These are phyloP conservation scores for Cyanoramphus novaezelandiae DNA, from an alignment of 2,113 vertebrate genomes.

Conservation along the genomic window DNA sequence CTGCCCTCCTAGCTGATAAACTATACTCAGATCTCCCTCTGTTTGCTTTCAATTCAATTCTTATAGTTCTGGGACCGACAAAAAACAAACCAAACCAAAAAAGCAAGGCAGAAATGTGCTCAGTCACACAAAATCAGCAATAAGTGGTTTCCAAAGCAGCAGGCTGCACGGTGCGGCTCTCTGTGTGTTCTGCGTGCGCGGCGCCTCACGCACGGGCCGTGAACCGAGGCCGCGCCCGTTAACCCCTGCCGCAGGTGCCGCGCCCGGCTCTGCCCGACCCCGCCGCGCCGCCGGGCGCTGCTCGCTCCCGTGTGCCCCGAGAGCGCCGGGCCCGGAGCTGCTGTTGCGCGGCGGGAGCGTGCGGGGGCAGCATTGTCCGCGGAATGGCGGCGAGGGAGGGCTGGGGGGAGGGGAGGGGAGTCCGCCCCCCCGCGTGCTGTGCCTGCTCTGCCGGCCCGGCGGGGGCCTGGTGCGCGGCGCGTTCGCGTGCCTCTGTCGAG, in stretches of 20 bases:
- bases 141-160: background rate
- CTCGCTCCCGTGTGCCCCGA: background rate
- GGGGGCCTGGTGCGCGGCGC: too few species aligned
- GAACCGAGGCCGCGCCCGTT: fast-evolving
- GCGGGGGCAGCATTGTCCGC: slow-evolving; percentile 62
- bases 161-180: background rate
- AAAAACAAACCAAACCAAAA: background rate
- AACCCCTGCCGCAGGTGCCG: fast-evolving
- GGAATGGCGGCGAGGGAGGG: background rate
- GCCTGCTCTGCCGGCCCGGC: background rate
- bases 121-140: background rate
- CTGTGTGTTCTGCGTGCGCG: fast-evolving
- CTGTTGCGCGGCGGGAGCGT: background rate
- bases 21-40: too few species aligned
- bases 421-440: too few species aligned
- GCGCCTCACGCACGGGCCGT: fast-evolving
- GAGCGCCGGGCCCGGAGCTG: background rate
- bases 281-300: fast-evolving
- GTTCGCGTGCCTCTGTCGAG: background rate
- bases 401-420: background rate
- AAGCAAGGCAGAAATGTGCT: background rate
- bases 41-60: background rate
- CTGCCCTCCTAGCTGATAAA: background rate
- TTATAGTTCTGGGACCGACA: background rate
- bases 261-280: fast-evolving